Conservation (phyloP, 2,113 vertebrate species). For the Pituophis catenifer region DNA sequence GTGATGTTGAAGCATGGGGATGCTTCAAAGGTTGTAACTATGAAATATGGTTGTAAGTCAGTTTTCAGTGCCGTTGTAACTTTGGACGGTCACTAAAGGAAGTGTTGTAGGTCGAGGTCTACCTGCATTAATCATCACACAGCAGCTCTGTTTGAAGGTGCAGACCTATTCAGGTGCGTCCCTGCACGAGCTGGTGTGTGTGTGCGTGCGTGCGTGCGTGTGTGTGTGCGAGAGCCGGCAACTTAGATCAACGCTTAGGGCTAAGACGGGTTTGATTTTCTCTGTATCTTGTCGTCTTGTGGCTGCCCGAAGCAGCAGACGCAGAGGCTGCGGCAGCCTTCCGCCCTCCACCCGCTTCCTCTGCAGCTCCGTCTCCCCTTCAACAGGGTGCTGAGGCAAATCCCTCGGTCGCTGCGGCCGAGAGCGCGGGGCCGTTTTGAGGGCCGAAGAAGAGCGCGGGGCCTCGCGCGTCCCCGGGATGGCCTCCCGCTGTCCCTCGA, state of each 20-base stretch:
- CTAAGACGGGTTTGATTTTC: not conserved
- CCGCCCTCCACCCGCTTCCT: not conserved
- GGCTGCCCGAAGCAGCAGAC: not conserved
- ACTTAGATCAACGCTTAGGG: not conserved
- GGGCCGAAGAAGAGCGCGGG: not conserved
- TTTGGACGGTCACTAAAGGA: too few species aligned
- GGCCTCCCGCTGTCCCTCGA: not conserved
- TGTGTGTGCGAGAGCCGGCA: not conserved
- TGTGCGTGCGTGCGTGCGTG: rapidly evolving
- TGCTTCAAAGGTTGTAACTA: too few species aligned
- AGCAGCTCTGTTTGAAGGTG: not conserved
- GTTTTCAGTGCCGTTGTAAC: too few species aligned
- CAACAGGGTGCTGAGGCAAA: not conserved
- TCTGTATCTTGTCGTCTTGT: not conserved
- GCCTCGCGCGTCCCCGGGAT: not conserved
- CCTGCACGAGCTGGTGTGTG: not conserved
- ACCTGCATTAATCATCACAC: not conserved
- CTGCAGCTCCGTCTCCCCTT: not conserved
- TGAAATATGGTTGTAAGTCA: too few species aligned
- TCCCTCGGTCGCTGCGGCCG: not conserved
- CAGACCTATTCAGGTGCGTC: not conserved
- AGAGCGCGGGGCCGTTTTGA: not conserved
- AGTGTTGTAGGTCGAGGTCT: too few species aligned
- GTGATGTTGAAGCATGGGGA: too few species aligned
- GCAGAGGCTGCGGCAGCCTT: not conserved